Conservation (phyloP, 2,797 vertebrate species). For the Chaetodon trifasciatus region DNA sequence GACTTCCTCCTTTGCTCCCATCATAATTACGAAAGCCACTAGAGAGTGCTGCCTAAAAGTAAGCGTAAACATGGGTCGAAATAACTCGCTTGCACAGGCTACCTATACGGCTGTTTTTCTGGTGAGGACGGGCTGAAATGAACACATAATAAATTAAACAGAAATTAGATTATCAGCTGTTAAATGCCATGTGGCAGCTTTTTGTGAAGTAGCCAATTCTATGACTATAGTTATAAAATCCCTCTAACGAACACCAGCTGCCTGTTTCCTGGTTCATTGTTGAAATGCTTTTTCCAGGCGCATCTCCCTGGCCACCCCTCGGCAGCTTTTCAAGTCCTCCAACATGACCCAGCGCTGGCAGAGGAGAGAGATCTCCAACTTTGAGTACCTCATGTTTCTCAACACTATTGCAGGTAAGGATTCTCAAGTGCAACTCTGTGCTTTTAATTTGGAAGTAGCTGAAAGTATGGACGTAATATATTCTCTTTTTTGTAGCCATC, state of each 20-base stretch:
- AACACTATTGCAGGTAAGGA: slow-evolving; percentile 96
- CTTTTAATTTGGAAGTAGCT: slow-evolving; percentile 19
- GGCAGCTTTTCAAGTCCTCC: slow-evolving; percentile 99
- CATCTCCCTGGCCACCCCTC: slow-evolving; percentile 95
- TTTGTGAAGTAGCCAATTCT: no score
- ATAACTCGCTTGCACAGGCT: no score
- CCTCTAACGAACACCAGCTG: not conserved
- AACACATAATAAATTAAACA: no score
- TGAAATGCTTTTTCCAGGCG: slow-evolving; percentile 85
- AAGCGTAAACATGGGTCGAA: no score
- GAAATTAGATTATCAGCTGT: no score
- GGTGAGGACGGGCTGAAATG: no score
- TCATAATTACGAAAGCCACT: no score
- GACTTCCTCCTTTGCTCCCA: no score
- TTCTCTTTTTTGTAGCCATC: slow-evolving; percentile 52
- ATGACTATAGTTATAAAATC: not conserved
- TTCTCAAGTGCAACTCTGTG: not conserved
- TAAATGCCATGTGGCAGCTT: no score
- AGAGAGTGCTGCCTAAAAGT: no score
- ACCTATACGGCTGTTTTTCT: no score
- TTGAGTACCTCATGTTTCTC: slow-evolving; percentile 99
- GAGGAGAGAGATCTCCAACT: slow-evolving; percentile 98
- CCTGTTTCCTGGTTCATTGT: slow-evolving; percentile 8
- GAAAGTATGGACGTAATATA: slow-evolving; percentile 32
- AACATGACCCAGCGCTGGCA: slow-evolving; percentile 99